These are phyloP conservation scores for Thyatira batis DNA, from an alignment of 2,888 invertebrate species.

Conservation along the genomic window DNA sequence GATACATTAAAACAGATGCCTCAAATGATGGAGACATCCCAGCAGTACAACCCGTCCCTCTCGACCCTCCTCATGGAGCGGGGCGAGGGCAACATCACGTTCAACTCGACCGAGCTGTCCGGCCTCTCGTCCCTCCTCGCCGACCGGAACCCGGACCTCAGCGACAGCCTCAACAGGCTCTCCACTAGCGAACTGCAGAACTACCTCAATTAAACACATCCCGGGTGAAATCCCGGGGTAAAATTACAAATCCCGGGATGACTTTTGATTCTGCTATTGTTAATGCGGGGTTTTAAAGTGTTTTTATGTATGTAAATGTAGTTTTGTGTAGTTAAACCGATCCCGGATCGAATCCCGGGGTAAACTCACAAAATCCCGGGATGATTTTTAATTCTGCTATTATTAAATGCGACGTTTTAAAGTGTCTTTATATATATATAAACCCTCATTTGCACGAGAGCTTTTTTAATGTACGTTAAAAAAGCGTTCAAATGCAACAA, in stretches of 20 bases:
- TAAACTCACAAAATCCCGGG: too few species aligned
- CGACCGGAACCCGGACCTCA: conserved; percentile 41
- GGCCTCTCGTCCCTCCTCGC: conserved; percentile 53
- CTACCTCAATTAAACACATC: conserved; percentile 10
- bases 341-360: too few species aligned
- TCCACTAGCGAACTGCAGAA: conserved; percentile 51
- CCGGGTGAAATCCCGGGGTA: not conserved
- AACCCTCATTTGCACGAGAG: too few species aligned
- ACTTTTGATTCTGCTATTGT: too few species aligned
- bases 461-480: too few species aligned
- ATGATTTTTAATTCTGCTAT: too few species aligned
- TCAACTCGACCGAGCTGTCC: conserved; percentile 73
- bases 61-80: conserved; percentile 47
- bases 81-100: conserved; percentile 54
- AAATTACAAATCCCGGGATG: not conserved
- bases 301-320: too few species aligned
- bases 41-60: conserved; percentile 39
- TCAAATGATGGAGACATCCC: conserved; percentile 39
- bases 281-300: too few species aligned
- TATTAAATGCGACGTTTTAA: too few species aligned
- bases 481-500: too few species aligned
- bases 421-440: too few species aligned
- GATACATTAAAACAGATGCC: conserved; percentile 16
- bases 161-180: conserved; percentile 52
- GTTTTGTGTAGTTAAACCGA: too few species aligned